Percentiles rank a stretch among this genome's conserved stretches.
These are phyloP conservation scores for Procambarus virginalis DNA, from an alignment of 1,140 invertebrate genomes.

Conservation along the genomic window DNA sequence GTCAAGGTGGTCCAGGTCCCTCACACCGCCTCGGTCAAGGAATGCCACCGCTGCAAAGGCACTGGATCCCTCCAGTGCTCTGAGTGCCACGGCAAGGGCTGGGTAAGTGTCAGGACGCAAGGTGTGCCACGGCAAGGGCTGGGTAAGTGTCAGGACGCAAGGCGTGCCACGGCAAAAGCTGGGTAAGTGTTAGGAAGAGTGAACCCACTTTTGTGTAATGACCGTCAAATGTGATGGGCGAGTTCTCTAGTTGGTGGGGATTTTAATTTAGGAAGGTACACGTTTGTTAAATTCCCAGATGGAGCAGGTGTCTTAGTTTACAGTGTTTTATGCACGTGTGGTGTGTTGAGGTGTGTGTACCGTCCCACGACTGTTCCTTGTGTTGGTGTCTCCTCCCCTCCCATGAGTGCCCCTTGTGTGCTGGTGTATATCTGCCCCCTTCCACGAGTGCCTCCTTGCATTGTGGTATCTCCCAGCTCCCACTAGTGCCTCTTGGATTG, in stretches of 20 bases:
- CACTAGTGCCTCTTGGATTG: too few species aligned
- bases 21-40: slow-evolving; percentile 78
- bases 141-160: slow-evolving; percentile 72
- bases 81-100: slow-evolving; percentile 77
- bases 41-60: slow-evolving; percentile 77
- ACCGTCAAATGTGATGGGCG: too few species aligned
- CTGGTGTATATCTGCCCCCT: too few species aligned
- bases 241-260: background rate
- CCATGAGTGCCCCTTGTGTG: too few species aligned
- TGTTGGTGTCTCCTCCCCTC: too few species aligned
- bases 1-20: slow-evolving; percentile 77
- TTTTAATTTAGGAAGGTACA: slow-evolving; percentile 6
- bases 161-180: slow-evolving; percentile 76
- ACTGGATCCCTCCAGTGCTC: slow-evolving; percentile 76
- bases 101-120: slow-evolving; percentile 72
- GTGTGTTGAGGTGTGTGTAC: too few species aligned
- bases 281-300: background rate
- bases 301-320: too few species aligned
- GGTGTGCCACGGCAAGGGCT: slow-evolving; percentile 76
- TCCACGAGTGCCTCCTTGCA: too few species aligned
- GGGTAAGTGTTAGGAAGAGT: slow-evolving; percentile 72
- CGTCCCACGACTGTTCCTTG: too few species aligned
- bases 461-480: too few species aligned
- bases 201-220: background rate
- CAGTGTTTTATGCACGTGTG: too few species aligned